These are phyloP conservation scores for Podarcis raffonei DNA, from an alignment of 2,113 vertebrate species.

Conservation along the genomic window DNA sequence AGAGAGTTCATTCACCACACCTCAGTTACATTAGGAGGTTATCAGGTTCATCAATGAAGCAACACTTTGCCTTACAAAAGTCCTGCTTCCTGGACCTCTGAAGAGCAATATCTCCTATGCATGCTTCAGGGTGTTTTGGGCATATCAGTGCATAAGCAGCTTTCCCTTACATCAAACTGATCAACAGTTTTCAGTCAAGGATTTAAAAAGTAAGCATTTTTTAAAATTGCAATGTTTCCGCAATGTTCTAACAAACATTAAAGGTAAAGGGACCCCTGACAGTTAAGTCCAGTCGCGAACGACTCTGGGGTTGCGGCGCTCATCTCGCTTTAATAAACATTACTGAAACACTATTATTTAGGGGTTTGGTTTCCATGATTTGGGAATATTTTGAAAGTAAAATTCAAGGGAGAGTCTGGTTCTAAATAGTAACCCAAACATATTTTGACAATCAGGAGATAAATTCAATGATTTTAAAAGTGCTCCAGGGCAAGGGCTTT, in stretches of 20 bases:
- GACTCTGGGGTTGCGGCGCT: no score
- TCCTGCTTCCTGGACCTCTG: not conserved
- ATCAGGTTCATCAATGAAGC: not conserved
- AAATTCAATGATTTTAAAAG: not conserved
- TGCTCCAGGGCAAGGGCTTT: no score
- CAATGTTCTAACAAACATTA: not conserved
- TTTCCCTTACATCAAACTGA: not conserved
- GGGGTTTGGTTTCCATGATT: not conserved
- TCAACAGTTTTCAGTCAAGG: not conserved
- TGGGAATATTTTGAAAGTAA: not conserved
- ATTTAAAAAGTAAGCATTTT: not conserved
- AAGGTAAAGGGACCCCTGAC: no score
- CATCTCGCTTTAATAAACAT: not conserved
- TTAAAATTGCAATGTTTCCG: not conserved
- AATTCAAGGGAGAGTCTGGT: not conserved
- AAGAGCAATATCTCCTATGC: not conserved
- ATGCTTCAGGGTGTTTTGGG: not conserved
- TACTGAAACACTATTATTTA: not conserved
- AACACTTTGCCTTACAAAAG: not conserved
- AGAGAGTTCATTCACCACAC: not conserved
- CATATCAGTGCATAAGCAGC: not conserved
- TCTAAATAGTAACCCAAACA: not conserved
- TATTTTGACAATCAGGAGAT: not conserved
- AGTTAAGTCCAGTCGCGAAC: no score
- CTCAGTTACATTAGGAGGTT: not conserved